Base-by-base conservation (phyloP, 1,140 invertebrate genomes). In the Caenorhabditis brenneri region DNA sequence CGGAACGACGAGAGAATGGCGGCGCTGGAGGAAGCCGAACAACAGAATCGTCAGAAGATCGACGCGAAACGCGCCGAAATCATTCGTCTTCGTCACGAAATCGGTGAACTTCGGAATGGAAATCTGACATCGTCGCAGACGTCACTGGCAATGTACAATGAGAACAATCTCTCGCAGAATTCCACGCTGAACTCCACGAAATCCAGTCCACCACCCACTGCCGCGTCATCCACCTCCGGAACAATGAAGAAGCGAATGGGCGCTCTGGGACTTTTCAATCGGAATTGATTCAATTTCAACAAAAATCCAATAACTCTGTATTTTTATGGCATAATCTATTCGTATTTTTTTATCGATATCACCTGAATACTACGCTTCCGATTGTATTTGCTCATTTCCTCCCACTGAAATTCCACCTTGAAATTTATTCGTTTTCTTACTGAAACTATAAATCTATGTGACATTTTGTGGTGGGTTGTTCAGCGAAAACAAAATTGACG, bases 91-190 rank as follows among this genome's bases (percentile, higher is more conserved):
- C 36, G 46, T 24, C 69, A 78, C 15, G 69, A 82, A 36, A 78
- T 74, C 95, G 96, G 88, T 94, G 94, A 33, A 65, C 91, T 55
- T 92, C 94, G 42, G 94, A 94, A 46, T 55, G 82, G 53, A n/a
- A 83, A 78, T 33, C 46, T 29, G 42, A 36, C 49, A 80, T 86
- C 74, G 88, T 90, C 81, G 89, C 85, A 46, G 89, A 91, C n/a
- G 91, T 91, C 79, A 88, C 88, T 12, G 1, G 31, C 39, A 84
- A 88, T 19, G 91, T 90, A 6, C 39, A 82, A 36, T 49, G 65
- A 78, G 60, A 87, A 48, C 39, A 87, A 27, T 24, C 55, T 29
- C 60, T 88, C 15, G 9, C 19, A 86, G 24, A 83, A 86, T 24
- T 53, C 29, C 39, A 29, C 51, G 16, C 16, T 51, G 29, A 74